phyloP scores from a whole-genome alignment of 92 coral and sea anemone genomes.

The Porites divaricata region DNA sequence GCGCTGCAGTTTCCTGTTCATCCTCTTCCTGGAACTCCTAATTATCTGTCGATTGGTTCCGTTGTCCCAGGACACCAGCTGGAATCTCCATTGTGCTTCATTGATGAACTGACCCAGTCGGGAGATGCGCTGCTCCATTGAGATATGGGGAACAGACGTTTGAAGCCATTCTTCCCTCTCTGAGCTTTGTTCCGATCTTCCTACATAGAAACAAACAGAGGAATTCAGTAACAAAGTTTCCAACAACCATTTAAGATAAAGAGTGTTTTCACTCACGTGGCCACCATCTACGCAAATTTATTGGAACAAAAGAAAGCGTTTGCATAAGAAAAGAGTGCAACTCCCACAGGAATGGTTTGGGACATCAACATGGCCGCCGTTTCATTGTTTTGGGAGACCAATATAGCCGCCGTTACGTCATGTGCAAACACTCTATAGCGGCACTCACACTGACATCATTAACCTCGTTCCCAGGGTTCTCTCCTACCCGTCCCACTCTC shows the following conservation, averaged over 20 bases:
- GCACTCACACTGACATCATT: no score
- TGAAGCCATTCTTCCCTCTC: constrained; percentile 63
- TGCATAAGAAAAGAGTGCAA: no score
- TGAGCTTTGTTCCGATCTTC: constrained; percentile 12
- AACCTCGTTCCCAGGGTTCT: no score
- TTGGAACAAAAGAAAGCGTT: no score
- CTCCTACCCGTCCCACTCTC: no score
- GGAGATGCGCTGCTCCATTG: constrained; percentile 91
- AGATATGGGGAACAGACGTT: constrained; percentile 65
- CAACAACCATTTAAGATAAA: background rate
- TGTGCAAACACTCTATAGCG: no score
- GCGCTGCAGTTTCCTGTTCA: constrained; percentile 55
- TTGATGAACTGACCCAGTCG: constrained; percentile 93
- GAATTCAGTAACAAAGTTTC: background rate
- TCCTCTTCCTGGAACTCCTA: constrained; percentile 41
- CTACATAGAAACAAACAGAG: background rate
- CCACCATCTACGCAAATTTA: no score
- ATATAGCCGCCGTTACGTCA: no score
- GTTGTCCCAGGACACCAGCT: constrained; percentile 89
- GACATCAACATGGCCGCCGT: no score
- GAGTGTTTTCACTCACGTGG: no score
- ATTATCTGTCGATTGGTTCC: constrained; percentile 34
- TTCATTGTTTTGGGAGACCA: no score
- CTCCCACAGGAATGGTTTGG: no score
- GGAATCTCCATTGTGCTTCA: constrained; percentile 98